Percentiles rank a stretch among this genome's conserved stretches.
Evolutionary conservation across 2,797 vertebrate species (phyloP).

Genomic region (Chiloscyllium punctatum): DNA sequence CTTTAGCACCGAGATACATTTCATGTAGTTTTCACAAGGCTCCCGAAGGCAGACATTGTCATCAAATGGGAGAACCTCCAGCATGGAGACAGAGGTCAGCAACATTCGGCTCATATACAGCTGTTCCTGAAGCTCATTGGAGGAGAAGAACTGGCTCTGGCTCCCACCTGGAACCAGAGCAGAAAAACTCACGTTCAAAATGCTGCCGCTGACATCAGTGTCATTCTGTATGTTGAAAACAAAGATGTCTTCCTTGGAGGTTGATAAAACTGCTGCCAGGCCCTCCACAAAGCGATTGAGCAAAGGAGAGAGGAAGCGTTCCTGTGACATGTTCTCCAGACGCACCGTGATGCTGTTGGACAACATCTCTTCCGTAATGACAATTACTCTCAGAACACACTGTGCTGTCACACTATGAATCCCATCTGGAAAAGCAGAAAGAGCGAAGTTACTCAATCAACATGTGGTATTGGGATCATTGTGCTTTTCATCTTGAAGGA

Average conservation of each 20-base stretch:
- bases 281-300: constrained; percentile 85
- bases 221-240: constrained; percentile 97
- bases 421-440: constrained; percentile 65
- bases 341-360: constrained; percentile 94
- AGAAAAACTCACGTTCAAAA: constrained; percentile 92
- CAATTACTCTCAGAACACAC: constrained; percentile 82
- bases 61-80: constrained; percentile 92
- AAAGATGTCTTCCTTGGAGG: constrained; percentile 84
- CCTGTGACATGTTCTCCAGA: constrained; percentile 97
- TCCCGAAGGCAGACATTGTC: constrained; percentile 96
- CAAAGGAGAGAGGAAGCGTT: constrained; percentile 87
- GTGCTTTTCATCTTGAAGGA: not conserved
- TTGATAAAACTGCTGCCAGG: constrained; percentile 82
- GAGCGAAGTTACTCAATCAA: constrained; percentile 11
- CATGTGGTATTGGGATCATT: not conserved
- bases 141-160: constrained; percentile 77
- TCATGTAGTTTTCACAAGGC: constrained; percentile 99
- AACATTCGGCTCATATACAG: constrained; percentile 88
- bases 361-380: constrained; percentile 95
- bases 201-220: constrained; percentile 70
- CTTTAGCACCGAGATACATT: constrained; percentile 92
- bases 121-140: constrained; percentile 92
- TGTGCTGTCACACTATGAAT: constrained; percentile 87
- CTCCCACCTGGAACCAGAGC: constrained; percentile 68
- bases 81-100: constrained; percentile 80